Percentiles rank a stretch among this genome's conserved stretches.
Conservation (phyloP, 2,797 vertebrate genomes). For the Cyprinodon diabolis region DNA sequence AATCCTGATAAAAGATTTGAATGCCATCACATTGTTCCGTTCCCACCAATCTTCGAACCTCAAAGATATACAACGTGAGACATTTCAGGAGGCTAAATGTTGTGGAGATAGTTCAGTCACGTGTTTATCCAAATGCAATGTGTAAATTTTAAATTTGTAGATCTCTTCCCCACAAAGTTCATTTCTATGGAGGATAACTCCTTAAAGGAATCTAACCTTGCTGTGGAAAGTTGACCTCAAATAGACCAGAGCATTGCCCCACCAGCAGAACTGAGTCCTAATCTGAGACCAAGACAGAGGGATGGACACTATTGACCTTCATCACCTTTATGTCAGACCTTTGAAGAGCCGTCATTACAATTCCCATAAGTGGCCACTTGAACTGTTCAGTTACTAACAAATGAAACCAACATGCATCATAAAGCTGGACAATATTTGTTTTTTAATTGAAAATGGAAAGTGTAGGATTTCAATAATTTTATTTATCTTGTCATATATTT, state of each 20-base stretch:
- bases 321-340: constrained; percentile 58
- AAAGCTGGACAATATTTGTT: constrained; percentile 30
- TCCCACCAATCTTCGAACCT: neutral
- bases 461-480: neutral
- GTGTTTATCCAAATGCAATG: neutral
- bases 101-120: neutral
- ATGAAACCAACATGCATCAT: constrained; percentile 28
- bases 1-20: neutral
- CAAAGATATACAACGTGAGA: neutral
- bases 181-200: neutral
- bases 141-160: neutral
- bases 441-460: neutral
- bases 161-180: neutral
- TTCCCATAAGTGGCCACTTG: constrained; percentile 75
- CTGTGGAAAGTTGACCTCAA: neutral
- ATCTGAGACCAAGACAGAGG: constrained; percentile 36
- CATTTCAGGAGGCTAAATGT: neutral
- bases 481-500: neutral
- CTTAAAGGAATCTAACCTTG: neutral
- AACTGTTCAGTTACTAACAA: constrained; percentile 68
- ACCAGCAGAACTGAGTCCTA: constrained; percentile 11
- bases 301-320: constrained; percentile 63
- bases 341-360: constrained; percentile 70
- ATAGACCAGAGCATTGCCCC: neutral
- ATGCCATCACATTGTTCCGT: neutral